These are phyloP conservation scores for Halichondria panicea DNA, from an alignment of 37 sponge, comb jelly and placozoan genomes.

Conservation along the genomic window DNA sequence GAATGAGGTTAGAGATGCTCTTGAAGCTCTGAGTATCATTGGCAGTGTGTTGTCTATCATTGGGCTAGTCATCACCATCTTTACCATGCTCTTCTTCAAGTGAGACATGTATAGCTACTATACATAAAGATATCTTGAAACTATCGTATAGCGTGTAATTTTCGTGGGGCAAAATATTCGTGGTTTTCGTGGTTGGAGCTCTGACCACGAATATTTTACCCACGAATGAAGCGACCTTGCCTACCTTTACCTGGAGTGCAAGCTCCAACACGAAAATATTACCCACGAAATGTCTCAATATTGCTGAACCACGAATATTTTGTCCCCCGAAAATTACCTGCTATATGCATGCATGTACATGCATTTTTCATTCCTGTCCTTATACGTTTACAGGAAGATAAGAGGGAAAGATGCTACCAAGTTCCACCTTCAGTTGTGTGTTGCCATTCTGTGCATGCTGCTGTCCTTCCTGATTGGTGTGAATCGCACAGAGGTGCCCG, in stretches of 20 bases:
- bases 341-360: neutral
- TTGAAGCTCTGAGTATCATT: constrained; percentile 22
- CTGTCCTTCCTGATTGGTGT: constrained; percentile 48
- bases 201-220: too few relatives aligned
- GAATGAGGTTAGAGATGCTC: neutral
- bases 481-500: constrained; percentile 23
- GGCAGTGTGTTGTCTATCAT: constrained; percentile 47
- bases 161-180: too few relatives aligned
- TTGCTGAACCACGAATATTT: too few relatives aligned
- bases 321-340: too few relatives aligned
- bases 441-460: constrained; percentile 43
- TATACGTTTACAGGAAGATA: constrained; percentile 28
- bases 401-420: constrained; percentile 39
- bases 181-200: too few relatives aligned
- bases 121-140: too few relatives aligned
- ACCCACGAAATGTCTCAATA: too few relatives aligned
- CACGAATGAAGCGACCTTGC: too few relatives aligned
- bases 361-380: neutral
- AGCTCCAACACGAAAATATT: too few relatives aligned
- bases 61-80: constrained; percentile 40
- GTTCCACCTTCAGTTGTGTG: constrained; percentile 49
- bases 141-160: too few relatives aligned
- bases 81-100: constrained; percentile 49
- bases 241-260: too few relatives aligned
- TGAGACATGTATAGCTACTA: too few relatives aligned